These are phyloP conservation scores for Lycophotia porphyrea DNA, from an alignment of 2,888 invertebrate genomes.

Conservation along the genomic window DNA sequence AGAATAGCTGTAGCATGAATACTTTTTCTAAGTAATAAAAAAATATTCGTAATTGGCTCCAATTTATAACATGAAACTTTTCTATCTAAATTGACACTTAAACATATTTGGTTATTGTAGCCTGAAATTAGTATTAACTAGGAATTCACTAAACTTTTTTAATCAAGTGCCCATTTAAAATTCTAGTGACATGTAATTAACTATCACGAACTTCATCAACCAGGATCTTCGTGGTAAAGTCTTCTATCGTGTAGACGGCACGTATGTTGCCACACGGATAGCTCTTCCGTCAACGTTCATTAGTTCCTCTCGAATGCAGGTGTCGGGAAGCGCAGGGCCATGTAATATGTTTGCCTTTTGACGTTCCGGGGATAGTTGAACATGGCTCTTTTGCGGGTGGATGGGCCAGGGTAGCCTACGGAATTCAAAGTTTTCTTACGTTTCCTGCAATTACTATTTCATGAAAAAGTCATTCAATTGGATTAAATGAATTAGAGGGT, in stretches of 20 bases:
- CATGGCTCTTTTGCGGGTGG: neutral
- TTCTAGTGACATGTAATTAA: neutral
- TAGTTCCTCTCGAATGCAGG: constrained; percentile 22
- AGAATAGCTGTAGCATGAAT: neutral
- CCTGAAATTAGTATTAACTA: neutral
- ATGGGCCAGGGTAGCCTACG: no score
- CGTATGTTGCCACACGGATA: constrained; percentile 3
- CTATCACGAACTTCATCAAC: neutral
- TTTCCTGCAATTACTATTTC: no score
- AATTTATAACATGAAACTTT: constrained; percentile 9
- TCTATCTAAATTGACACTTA: neutral
- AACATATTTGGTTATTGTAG: neutral
- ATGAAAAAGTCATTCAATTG: no score
- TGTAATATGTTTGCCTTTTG: constrained; percentile 7
- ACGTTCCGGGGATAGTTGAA: neutral
- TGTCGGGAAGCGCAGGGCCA: neutral
- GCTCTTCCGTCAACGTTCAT: constrained; percentile 4
- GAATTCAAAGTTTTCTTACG: no score
- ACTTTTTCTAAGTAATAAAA: neutral
- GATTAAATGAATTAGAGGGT: no score
- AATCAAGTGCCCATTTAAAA: neutral
- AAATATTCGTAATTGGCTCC: neutral
- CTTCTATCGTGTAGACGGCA: neutral
- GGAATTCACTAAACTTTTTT: neutral
- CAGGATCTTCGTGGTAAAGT: neutral